A percentile compares a stretch with the other conserved stretches of the same genome.
phyloP scores from a whole-genome alignment of 1,140 invertebrate genomes.

The Asobara japonica region DNA sequence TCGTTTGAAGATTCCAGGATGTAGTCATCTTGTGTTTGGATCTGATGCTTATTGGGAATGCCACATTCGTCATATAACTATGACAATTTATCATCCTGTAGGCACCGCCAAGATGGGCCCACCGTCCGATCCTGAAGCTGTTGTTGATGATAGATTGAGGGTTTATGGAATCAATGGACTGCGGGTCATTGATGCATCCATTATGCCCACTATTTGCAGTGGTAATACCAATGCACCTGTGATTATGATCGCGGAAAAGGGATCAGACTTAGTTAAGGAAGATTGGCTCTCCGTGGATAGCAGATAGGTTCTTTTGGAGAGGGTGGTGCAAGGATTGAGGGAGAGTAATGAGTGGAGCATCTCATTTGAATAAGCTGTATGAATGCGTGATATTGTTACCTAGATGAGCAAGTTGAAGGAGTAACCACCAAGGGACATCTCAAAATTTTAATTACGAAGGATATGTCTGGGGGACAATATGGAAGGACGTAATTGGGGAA shows the following conservation, averaged over 20 bases:
- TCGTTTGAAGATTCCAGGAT: conserved; percentile 80
- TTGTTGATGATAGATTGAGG: conserved; percentile 81
- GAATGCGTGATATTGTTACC: no score
- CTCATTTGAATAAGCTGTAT: no score
- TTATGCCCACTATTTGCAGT: conserved; percentile 85
- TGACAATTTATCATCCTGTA: conserved; percentile 87
- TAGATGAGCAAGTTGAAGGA: no score
- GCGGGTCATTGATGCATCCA: conserved; percentile 87
- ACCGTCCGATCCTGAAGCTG: conserved; percentile 75
- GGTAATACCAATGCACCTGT: conserved; percentile 88
- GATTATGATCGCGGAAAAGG: conserved; percentile 90
- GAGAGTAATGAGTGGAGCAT: no score
- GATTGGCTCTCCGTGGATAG: conserved; percentile 68
- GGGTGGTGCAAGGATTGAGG: neutral
- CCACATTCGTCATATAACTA: conserved; percentile 83
- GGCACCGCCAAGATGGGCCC: conserved; percentile 89
- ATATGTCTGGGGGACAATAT: no score
- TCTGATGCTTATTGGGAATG: conserved; percentile 87
- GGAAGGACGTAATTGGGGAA: no score
- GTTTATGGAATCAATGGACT: conserved; percentile 82
- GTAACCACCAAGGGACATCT: no score
- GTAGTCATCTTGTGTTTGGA: conserved; percentile 76
- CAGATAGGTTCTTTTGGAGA: neutral
- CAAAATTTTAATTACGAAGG: no score
- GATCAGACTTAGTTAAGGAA: conserved; percentile 82